A percentile compares a stretch with the other conserved stretches of the same genome.
Evolutionary conservation across 2,797 vertebrate genomes (phyloP).

Genomic region (Oceanodroma leucorhoa): DNA sequence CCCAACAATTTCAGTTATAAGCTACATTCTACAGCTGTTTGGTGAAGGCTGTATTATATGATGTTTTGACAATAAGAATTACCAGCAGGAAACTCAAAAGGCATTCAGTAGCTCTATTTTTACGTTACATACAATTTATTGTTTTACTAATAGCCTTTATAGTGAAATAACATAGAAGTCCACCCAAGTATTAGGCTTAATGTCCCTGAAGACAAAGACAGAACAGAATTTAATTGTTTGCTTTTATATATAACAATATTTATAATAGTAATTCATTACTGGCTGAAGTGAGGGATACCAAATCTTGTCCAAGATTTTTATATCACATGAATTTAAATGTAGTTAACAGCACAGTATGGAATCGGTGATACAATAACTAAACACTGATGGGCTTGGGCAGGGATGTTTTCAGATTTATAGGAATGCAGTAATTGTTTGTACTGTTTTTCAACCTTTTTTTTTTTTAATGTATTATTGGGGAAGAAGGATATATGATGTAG

Average conservation of each 20-base stretch:
- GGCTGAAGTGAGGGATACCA: background rate
- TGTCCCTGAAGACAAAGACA: background rate
- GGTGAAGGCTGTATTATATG: background rate
- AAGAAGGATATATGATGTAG: background rate
- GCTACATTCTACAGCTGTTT: background rate
- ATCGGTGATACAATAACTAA: background rate
- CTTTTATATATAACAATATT: background rate
- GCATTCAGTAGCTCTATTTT: background rate
- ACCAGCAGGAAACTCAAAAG: background rate
- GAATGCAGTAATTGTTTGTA: background rate
- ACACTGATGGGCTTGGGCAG: background rate
- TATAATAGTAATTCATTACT: background rate
- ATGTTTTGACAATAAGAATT: slow-evolving; percentile 7
- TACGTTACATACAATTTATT: background rate
- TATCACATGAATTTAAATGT: background rate
- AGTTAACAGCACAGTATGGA: background rate
- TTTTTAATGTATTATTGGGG: background rate
- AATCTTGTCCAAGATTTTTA: background rate
- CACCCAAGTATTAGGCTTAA: background rate
- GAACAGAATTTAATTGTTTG: background rate
- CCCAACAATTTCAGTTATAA: background rate
- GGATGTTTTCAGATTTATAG: background rate
- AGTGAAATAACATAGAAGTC: background rate
- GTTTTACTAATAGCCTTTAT: background rate
- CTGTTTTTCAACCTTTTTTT: background rate